Evolutionary conservation across 2,888 invertebrate genomes (phyloP).

Genomic region (Drosophila yooni): DNA sequence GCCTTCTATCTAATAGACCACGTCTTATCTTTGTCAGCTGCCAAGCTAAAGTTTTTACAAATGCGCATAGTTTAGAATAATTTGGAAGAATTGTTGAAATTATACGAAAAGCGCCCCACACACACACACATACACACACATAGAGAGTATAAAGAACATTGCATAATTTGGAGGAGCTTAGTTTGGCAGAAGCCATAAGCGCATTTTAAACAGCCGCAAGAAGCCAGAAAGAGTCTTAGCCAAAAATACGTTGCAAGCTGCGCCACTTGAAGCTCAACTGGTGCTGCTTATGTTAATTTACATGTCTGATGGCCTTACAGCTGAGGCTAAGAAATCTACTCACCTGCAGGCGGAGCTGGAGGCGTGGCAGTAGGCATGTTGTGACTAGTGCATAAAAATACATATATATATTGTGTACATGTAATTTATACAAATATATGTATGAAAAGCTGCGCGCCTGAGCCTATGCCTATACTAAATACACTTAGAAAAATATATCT

Average conservation of each 20-base stretch:
- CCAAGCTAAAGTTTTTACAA: conserved; percentile 23
- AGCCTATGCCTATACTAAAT: neutral
- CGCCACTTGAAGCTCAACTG: conserved; percentile 54
- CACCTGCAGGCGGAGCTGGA: conserved; percentile 13
- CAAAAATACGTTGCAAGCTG: conserved; percentile 57
- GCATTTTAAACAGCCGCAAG: conserved; percentile 57
- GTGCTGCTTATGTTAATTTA: conserved; percentile 73
- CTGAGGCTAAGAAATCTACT: conserved; percentile 21
- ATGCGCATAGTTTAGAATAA: conserved; percentile 73
- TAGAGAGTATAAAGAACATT: conserved; percentile 35
- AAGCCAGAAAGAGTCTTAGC: conserved; percentile 16
- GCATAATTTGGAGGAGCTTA: conserved; percentile 59
- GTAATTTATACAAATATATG: conserved; percentile 6
- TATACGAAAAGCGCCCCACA: conserved; percentile 18
- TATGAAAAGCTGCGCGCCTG: conserved; percentile 45
- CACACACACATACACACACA: neutral
- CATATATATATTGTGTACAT: conserved; percentile 36
- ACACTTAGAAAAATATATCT: neutral
- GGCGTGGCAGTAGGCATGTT: conserved; percentile 39
- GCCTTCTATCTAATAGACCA: conserved; percentile 15
- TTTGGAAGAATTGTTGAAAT: conserved; percentile 53
- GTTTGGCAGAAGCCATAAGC: conserved; percentile 40
- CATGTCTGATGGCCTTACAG: conserved; percentile 66
- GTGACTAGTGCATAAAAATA: conserved; percentile 63
- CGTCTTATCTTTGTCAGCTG: conserved; percentile 26